phyloP scores from a whole-genome alignment of 2,888 invertebrate genomes.

The Hypercompe scribonia region DNA sequence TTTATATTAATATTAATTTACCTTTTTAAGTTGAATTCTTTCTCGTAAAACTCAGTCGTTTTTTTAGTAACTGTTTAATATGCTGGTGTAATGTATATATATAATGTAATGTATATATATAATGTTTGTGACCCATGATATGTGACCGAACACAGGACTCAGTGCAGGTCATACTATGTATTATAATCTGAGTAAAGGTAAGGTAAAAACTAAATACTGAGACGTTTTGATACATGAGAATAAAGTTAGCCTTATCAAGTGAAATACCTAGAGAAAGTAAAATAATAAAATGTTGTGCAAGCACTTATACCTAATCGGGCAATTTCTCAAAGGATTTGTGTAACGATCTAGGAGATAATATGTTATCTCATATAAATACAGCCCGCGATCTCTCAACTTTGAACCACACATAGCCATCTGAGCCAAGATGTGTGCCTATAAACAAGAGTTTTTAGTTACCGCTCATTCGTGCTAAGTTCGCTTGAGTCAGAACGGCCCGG shows the following conservation, averaged over 20 bases:
- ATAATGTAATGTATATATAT: no score
- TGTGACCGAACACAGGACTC: no score
- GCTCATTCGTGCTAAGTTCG: constrained; percentile 58
- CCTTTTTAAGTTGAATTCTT: background rate
- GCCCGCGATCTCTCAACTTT: constrained; percentile 31
- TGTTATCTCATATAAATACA: constrained; percentile 23
- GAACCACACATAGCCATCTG: constrained; percentile 54
- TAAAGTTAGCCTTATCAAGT: background rate
- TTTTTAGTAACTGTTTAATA: background rate
- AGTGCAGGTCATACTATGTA: no score
- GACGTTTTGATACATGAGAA: background rate
- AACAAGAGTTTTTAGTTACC: constrained; percentile 70
- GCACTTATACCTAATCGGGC: background rate
- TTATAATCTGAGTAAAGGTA: background rate
- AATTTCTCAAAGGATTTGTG: background rate
- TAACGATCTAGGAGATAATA: background rate
- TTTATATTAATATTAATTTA: constrained; percentile 10
- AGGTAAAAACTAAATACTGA: background rate
- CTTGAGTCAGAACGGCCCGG: constrained; percentile 50
- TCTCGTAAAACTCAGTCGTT: background rate
- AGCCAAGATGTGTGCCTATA: constrained; percentile 59
- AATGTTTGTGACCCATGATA: no score
- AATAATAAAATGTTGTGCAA: background rate
- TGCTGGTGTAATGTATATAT: background rate
- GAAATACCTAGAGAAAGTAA: background rate